Evolutionary conservation across 2,797 vertebrate species (phyloP).

Genomic region (Acanthornis magna): DNA sequence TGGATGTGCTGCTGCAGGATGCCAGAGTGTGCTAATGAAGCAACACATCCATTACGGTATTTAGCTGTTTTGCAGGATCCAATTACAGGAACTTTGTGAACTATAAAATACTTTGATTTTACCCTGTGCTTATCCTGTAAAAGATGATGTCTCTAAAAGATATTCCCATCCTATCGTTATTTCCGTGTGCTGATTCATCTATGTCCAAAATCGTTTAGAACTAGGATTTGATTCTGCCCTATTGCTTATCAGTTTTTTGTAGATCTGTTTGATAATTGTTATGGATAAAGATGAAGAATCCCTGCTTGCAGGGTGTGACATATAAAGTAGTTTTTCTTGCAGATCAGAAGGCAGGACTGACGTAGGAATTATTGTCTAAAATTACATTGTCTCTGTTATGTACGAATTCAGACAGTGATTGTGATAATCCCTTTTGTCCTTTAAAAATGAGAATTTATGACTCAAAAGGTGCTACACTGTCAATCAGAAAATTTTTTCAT

Average conservation of each 20-base stretch:
- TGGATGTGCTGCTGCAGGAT: constrained; percentile 21
- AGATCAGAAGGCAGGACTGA: constrained; percentile 3
- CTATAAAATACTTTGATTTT: constrained; percentile 26
- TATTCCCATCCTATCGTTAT: background rate
- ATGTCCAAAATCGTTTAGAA: background rate
- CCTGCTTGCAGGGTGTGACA: background rate
- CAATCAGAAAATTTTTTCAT: background rate
- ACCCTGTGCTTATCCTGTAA: background rate
- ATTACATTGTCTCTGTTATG: background rate
- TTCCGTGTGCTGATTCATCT: constrained; percentile 1
- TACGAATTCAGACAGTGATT: constrained; percentile 1
- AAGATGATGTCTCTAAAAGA: background rate
- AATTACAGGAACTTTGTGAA: constrained; percentile 21
- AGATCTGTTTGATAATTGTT: background rate
- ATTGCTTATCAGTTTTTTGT: background rate
- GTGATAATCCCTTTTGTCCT: constrained; percentile 15
- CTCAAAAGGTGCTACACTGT: constrained; percentile 5
- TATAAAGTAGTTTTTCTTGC: background rate
- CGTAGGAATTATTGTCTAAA: constrained; percentile 1
- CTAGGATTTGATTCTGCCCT: background rate
- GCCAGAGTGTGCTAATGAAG: constrained; percentile 25
- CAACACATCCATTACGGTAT: background rate
- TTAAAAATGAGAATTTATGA: constrained; percentile 39
- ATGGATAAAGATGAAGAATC: background rate
- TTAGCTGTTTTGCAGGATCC: background rate